Conservation (phyloP, 2,888 invertebrate genomes). For the Drosophila mercatorum region DNA sequence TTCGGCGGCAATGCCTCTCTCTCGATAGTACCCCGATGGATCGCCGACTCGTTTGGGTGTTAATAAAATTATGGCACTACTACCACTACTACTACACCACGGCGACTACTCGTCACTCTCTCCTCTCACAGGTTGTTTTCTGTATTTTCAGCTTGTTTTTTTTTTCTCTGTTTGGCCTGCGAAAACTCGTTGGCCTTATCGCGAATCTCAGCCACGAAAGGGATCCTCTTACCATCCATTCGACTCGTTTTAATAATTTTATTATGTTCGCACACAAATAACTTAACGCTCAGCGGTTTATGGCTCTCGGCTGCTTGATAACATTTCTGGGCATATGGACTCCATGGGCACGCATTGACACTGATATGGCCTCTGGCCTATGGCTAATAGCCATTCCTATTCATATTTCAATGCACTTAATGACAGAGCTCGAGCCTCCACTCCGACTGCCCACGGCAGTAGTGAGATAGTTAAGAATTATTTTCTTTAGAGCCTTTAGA, state of each 20-base stretch:
- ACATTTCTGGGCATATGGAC: slow-evolving; percentile 36
- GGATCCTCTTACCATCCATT: slow-evolving; percentile 69
- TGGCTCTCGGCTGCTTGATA: slow-evolving; percentile 42
- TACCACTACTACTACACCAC: slow-evolving; percentile 21
- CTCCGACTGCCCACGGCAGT: no score
- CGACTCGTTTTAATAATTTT: slow-evolving; percentile 71
- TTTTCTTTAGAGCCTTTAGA: background rate
- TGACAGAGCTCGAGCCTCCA: slow-evolving; percentile 20
- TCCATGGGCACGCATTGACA: slow-evolving; percentile 29
- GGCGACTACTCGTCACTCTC: slow-evolving; percentile 35
- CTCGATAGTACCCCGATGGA: slow-evolving; percentile 30
- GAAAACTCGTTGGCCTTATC: slow-evolving; percentile 55
- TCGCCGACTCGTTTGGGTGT: slow-evolving; percentile 60
- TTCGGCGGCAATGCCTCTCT: slow-evolving; percentile 27
- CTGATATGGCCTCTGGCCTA: slow-evolving; percentile 44
- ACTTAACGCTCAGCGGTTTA: slow-evolving; percentile 61
- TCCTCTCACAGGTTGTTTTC: slow-evolving; percentile 29
- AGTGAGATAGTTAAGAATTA: background rate
- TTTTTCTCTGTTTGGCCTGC: background rate
- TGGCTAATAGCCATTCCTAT: slow-evolving; percentile 24
- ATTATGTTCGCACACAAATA: slow-evolving; percentile 74
- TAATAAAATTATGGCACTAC: slow-evolving; percentile 70
- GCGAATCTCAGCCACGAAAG: slow-evolving; percentile 32
- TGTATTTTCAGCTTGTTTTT: background rate
- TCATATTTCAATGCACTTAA: slow-evolving; percentile 47